Evolutionary conservation across 2,113 vertebrate genomes (phyloP).

Genomic region (Zosterops japonicus): DNA sequence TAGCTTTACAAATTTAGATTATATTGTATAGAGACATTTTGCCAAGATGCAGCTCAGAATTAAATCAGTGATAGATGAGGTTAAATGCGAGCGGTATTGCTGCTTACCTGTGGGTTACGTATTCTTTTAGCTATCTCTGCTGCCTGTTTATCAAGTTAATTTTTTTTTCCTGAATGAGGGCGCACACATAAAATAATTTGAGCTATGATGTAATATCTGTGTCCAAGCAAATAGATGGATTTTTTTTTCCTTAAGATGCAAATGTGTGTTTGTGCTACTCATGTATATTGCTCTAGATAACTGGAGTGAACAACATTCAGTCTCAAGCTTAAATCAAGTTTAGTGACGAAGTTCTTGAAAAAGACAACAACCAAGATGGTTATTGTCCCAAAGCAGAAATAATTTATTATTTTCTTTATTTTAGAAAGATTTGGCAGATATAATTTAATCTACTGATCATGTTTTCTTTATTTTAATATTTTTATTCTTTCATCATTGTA

Average conservation of each 20-base stretch:
- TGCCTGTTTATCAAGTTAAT: background rate
- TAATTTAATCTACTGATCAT: background rate
- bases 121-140: background rate
- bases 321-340: background rate
- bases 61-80: background rate
- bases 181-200: background rate
- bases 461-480: background rate
- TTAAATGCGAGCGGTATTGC: background rate
- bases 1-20: background rate
- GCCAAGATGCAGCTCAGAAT: background rate
- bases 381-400: background rate
- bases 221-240: background rate
- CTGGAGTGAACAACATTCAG: background rate
- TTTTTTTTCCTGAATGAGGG: background rate
- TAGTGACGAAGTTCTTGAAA: background rate
- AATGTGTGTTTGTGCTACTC: background rate
- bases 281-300: background rate
- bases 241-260: background rate
- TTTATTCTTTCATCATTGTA: background rate
- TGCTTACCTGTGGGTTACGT: background rate
- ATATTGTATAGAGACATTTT: background rate
- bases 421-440: background rate
- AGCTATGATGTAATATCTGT: background rate
- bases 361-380: background rate
- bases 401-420: background rate